Base-by-base conservation (phyloP, 35 echinoderm and acorn worm genomes). In the Lytechinus variegatus region DNA sequence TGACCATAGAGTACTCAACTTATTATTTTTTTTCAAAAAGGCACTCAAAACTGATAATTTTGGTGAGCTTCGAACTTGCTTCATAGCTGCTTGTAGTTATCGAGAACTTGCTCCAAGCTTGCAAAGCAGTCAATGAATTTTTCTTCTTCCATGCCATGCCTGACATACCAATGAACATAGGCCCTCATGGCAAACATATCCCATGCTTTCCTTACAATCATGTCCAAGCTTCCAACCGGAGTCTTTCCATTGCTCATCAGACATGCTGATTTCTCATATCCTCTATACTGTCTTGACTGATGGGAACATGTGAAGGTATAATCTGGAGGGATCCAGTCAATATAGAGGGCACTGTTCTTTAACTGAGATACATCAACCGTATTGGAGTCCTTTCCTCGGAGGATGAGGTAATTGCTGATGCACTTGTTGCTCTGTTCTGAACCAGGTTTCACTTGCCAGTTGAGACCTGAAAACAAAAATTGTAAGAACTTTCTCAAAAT, bases 121-220 rank as follows among this genome's bases (percentile, higher is more conserved):
- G 98, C 98, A 98, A 99, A 99, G 58, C 97, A 96, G 94, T 99
- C 98, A 28, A 99, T 97, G 87, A 99, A 99, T 51, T 99, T 97
- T 54, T 99, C 98, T 86, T 99, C 98, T 3, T 91, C 61, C 97
- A 99, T 95, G 21, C 98, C 98, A 87, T 99, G 96, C 27, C 98
- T 61, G 9, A 96, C 96, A 92, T 99, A 99, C 98, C 97, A 97
- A 86, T 99, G 98, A 0, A 97, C 97, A 94, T 99, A 99, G 0
- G 98, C 98, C 95, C 98, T 94, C 96, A 97, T 97, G 61, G 97
- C 98, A 97, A 99, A 99, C 98, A 99, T 98, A 27, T 95, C 87
- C 98, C 97, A 98, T 4, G 97, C 98, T 95, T 99, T 99, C 10
- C 93, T 61, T 0, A 99, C 92, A 28, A 97, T 89, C 5, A 12